Evolutionary conservation across 2,797 vertebrate species (phyloP).

Genomic region (Muscicapa striata): DNA sequence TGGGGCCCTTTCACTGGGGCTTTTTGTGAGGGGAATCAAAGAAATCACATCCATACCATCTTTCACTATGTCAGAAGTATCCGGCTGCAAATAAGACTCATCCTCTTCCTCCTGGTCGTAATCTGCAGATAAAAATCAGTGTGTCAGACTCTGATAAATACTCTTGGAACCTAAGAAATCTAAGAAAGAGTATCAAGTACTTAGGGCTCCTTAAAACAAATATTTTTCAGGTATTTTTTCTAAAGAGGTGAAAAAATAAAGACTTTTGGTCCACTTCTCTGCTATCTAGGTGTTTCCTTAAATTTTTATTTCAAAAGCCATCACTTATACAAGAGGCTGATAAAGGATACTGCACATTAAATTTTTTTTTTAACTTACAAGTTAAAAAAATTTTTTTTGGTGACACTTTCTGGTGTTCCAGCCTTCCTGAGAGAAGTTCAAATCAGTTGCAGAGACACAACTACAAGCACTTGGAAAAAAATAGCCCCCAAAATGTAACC

Average conservation of each 20-base stretch:
- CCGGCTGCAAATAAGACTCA: slow-evolving; percentile 88
- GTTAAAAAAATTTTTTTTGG: not conserved
- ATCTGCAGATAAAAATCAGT: slow-evolving; percentile 60
- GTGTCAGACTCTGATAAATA: not conserved
- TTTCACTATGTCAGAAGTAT: slow-evolving; percentile 71
- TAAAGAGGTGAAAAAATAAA: not conserved
- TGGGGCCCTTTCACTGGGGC: not conserved
- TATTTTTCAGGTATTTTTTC: not conserved
- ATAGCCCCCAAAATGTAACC: not conserved
- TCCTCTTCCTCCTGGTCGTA: slow-evolving; percentile 88
- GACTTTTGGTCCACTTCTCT: not conserved
- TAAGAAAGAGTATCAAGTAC: not conserved
- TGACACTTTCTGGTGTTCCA: not conserved
- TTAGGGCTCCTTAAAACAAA: not conserved
- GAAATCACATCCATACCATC: slow-evolving; percentile 65
- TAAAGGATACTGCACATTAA: not conserved
- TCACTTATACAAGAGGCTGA: not conserved
- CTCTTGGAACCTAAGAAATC: not conserved
- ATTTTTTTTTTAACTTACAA: not conserved
- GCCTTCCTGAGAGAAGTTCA: not conserved
- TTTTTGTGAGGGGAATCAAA: not conserved
- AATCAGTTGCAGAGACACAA: not conserved
- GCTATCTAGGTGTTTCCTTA: not conserved
- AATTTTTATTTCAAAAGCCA: not conserved
- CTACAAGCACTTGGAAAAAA: not conserved